Evolutionary conservation across 1,140 invertebrate species (phyloP).

Genomic region (Papilio dardanus): DNA sequence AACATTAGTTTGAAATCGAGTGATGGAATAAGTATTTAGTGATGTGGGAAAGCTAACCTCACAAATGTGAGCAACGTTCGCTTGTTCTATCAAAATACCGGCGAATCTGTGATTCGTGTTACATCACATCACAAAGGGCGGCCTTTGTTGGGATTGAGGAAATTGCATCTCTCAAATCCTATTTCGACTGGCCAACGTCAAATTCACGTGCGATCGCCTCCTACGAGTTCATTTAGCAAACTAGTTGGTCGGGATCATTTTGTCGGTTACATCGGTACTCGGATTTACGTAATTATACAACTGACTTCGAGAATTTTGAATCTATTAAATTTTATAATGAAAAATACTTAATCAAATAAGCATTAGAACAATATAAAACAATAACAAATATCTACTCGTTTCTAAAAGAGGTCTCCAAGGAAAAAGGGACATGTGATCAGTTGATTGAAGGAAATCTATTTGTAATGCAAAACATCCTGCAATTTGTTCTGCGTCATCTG

Average conservation of each 20-base stretch:
- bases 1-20: neutral
- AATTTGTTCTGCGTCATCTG: too few species aligned
- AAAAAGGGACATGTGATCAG: too few species aligned
- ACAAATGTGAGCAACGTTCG: conserved; percentile 30
- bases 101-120: conserved; percentile 56
- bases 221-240: conserved; percentile 49
- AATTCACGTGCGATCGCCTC: conserved; percentile 52
- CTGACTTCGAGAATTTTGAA: neutral
- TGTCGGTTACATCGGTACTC: conserved; percentile 32
- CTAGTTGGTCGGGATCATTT: conserved; percentile 31
- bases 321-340: too few species aligned
- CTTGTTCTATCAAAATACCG: conserved; percentile 40
- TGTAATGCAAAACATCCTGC: too few species aligned
- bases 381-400: neutral
- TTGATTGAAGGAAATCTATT: too few species aligned
- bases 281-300: conserved; percentile 31
- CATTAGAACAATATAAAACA: too few species aligned
- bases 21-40: conserved; percentile 18
- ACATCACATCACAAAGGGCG: conserved; percentile 57
- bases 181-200: conserved; percentile 51
- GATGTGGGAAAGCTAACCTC: conserved; percentile 25
- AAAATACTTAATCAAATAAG: too few species aligned
- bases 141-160: conserved; percentile 59
- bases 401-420: neutral
- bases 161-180: conserved; percentile 68